Base-by-base conservation (phyloP, 2,113 vertebrate species). In the Eptesicus fuscus region DNA sequence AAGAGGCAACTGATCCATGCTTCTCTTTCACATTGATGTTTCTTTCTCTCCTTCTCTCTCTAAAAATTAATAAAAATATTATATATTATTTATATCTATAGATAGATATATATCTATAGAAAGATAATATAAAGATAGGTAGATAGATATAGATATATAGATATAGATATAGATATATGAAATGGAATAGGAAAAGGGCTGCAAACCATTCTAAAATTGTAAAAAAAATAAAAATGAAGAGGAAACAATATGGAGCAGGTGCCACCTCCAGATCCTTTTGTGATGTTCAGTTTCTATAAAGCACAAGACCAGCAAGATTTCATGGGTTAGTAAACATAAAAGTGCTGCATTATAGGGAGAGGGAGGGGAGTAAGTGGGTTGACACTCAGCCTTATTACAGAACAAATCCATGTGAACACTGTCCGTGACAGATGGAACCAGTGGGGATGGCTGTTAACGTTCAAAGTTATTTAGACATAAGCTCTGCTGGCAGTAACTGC, bases 311-410 rank as follows among this genome's bases (percentile, higher is more conserved):
- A 32, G 10, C 9, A 16, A 35, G 49, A 65, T 70, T 32, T 53
- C 11, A 65, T 23, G 30, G 16, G 0, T 35, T 88, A 44, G 14
- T 14, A 32, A 53, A 37, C 32, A 10, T 10, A 59, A 42, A n/a
- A 18, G 23, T n/a, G 25, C 7, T 42, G 16, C 23, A 1, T 32
- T 90, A 7, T 53, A 79, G 35, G 83, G 32, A 53, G 16, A 59
- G 30, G 13, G 22, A 12, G 5, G 20, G 7, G 1, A 35, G 3
- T 47, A 47, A 77, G 4, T 6, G 10, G 3, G 25, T 1, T 44
- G 37, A 49, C 17, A 23, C 20, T 56, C 30, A 53, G 20, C n/a
- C 61, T 92, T 56, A 82, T 56, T 56, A n/a, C 10, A 61, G 7
- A 88, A 10, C 42, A 8, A 5, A 18, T 30, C 51, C 44, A 14